Evolutionary conservation across 2,797 vertebrate species (phyloP).

Genomic region (Enteromius treurensis): DNA sequence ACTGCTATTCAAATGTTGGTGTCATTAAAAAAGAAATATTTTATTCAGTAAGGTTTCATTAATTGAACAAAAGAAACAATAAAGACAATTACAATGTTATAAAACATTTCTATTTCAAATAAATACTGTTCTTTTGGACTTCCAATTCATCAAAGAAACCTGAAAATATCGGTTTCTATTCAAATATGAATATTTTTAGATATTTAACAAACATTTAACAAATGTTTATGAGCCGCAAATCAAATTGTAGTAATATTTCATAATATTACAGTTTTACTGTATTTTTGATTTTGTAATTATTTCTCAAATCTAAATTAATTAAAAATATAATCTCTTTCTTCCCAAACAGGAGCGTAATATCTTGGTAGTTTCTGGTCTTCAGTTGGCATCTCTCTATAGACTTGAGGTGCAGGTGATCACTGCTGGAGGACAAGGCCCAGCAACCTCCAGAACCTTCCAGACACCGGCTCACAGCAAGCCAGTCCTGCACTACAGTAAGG

Average conservation of each 20-base stretch:
- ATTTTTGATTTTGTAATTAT: not conserved
- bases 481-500: conserved; percentile 73
- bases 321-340: not conserved
- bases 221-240: not conserved
- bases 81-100: not conserved
- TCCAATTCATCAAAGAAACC: not conserved
- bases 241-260: not conserved
- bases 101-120: not conserved
- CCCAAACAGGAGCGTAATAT: conserved; percentile 77
- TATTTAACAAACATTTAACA: not conserved
- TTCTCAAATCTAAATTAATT: conserved; percentile 13
- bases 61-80: not conserved
- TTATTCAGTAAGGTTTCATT: not conserved
- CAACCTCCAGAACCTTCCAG: conserved; percentile 82
- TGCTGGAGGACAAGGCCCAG: conserved; percentile 83
- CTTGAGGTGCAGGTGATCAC: conserved; percentile 87
- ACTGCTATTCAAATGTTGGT: not conserved
- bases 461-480: conserved; percentile 76
- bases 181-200: not conserved
- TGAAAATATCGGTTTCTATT: not conserved
- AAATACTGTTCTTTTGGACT: not conserved
- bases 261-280: not conserved
- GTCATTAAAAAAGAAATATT: not conserved
- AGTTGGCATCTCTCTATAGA: conserved; percentile 83
- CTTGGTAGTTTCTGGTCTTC: conserved; percentile 83